phyloP scores from a whole-genome alignment of 2,888 invertebrate species.

The Tubulanus polymorphus region DNA sequence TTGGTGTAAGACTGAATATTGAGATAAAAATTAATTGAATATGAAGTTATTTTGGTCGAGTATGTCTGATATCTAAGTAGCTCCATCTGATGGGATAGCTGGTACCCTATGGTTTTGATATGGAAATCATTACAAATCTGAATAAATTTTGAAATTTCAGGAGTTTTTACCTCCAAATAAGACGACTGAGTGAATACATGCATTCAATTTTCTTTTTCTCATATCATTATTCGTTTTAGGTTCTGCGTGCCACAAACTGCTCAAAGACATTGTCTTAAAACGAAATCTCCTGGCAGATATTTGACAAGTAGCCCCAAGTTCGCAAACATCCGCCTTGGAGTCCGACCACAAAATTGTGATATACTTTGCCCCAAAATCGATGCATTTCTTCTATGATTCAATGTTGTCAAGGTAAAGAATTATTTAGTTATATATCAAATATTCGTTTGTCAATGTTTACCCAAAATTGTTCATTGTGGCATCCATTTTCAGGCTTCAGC shows the following conservation, averaged over 20 bases:
- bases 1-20: no score
- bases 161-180: no score
- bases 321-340: constrained; percentile 1
- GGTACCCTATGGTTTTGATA: no score
- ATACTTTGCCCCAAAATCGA: constrained; percentile 5
- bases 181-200: no score
- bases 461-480: background rate
- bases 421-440: background rate
- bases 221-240: background rate
- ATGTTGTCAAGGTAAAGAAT: constrained; percentile 2
- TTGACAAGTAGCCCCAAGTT: background rate
- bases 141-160: no score
- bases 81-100: no score
- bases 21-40: no score
- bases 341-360: constrained; percentile 4
- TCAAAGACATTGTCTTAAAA: background rate
- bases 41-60: no score
- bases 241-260: background rate
- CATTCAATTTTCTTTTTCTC: no score
- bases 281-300: background rate
- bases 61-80: no score
- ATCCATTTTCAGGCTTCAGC: background rate
- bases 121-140: no score
- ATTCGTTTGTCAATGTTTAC: background rate
- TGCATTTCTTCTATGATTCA: constrained; percentile 2